Conservation (phyloP, 2,113 vertebrate genomes). For the Mesembrinibis cayennensis region DNA sequence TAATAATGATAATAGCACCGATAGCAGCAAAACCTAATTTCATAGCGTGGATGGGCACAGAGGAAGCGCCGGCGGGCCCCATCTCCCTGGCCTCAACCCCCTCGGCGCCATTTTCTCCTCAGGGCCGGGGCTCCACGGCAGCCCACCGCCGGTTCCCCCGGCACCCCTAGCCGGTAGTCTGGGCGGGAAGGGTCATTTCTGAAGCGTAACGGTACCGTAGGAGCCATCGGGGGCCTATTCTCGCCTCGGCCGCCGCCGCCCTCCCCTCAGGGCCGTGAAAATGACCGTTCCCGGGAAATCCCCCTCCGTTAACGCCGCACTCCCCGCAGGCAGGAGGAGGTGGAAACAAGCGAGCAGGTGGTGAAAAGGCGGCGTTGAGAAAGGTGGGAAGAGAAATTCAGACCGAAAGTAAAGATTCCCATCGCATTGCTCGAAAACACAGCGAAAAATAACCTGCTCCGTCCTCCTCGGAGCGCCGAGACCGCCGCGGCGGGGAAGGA, state of each 20-base stretch:
- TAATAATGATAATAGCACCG: too few relatives aligned
- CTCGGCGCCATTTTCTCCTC: not conserved
- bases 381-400: not conserved
- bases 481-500: not conserved
- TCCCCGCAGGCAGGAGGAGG: not conserved
- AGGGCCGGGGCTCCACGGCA: fast-evolving
- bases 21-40: not conserved
- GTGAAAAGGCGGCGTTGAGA: not conserved
- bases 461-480: not conserved
- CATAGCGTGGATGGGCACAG: fast-evolving
- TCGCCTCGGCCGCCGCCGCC: too few relatives aligned
- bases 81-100: fast-evolving
- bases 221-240: not conserved
- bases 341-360: not conserved
- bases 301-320: not conserved
- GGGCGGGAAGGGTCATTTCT: not conserved
- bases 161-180: not conserved
- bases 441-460: not conserved
- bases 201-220: not conserved
- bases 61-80: fast-evolving
- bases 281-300: not conserved
- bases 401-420: constrained; percentile 36
- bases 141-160: not conserved
- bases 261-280: not conserved
- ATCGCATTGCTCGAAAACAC: not conserved